Conservation (phyloP, 2,113 vertebrate species). For the Ictidomys tridecemlineatus region DNA sequence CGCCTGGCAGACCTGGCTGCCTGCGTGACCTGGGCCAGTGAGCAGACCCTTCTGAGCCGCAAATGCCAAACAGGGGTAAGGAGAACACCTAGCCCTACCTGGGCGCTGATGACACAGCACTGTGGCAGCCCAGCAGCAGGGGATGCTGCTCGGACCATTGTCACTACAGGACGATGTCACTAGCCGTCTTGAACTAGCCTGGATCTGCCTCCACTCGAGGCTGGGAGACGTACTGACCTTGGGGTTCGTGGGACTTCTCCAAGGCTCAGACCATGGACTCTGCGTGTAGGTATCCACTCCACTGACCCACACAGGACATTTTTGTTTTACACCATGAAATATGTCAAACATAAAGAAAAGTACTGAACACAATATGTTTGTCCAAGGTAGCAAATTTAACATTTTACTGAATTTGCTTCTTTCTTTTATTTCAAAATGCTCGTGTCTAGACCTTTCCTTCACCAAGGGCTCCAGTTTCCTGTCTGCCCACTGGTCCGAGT, state of each 20-base stretch:
- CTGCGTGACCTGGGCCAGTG: background rate
- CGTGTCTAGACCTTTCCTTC: background rate
- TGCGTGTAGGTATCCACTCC: no score
- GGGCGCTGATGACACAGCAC: no score
- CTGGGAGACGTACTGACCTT: no score
- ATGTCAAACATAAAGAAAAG: background rate
- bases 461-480: no score
- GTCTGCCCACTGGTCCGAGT: no score
- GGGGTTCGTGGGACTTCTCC: no score
- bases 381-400: background rate
- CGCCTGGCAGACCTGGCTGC: background rate
- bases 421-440: constrained; percentile 48
- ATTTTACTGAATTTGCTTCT: background rate
- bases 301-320: no score
- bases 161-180: no score
- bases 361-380: background rate
- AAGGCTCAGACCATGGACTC: no score
- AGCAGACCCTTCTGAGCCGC: background rate
- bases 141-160: no score
- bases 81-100: background rate
- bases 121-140: no score
- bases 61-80: background rate
- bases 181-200: background rate
- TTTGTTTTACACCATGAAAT: constrained; percentile 11
- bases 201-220: background rate